Conservation (phyloP, 2,888 invertebrate genomes). For the Clostera curtula region DNA sequence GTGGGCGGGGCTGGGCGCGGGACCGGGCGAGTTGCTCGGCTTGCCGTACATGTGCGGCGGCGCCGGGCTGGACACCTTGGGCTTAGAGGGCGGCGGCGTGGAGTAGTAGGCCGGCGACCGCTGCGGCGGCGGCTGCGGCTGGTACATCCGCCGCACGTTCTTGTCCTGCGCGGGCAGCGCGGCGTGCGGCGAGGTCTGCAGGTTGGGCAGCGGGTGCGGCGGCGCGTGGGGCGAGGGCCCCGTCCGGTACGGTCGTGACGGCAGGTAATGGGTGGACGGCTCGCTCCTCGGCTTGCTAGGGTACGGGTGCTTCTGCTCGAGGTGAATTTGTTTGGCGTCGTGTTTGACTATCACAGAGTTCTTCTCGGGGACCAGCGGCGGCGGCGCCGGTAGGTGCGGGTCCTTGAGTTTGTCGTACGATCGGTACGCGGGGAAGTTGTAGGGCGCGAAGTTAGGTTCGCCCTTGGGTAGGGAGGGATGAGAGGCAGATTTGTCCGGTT, state of each 20-base stretch:
- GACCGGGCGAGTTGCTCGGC: constrained; percentile 66
- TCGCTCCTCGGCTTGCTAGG: constrained; percentile 75
- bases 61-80: constrained; percentile 85
- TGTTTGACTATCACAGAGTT: constrained; percentile 88
- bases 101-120: constrained; percentile 66
- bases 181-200: constrained; percentile 60
- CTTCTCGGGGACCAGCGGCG: constrained; percentile 81
- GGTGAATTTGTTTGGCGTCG: constrained; percentile 78
- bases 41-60: constrained; percentile 86
- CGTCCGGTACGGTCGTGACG: constrained; percentile 60
- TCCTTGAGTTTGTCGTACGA: constrained; percentile 78
- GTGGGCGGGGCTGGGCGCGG: constrained; percentile 63
- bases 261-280: constrained; percentile 73
- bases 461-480: constrained; percentile 71
- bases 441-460: constrained; percentile 80
- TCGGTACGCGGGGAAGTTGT: constrained; percentile 78
- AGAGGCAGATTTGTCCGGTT: constrained; percentile 45
- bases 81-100: constrained; percentile 68
- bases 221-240: constrained; percentile 73
- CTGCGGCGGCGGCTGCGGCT: constrained; percentile 48
- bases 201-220: constrained; percentile 64
- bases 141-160: constrained; percentile 28
- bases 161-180: constrained; percentile 43
- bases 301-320: constrained; percentile 75
- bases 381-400: constrained; percentile 78